Evolutionary conservation across 2,888 invertebrate species (phyloP), one percentile per base, ranked within the genome.

Genomic region (Netelia inedita): DNA sequence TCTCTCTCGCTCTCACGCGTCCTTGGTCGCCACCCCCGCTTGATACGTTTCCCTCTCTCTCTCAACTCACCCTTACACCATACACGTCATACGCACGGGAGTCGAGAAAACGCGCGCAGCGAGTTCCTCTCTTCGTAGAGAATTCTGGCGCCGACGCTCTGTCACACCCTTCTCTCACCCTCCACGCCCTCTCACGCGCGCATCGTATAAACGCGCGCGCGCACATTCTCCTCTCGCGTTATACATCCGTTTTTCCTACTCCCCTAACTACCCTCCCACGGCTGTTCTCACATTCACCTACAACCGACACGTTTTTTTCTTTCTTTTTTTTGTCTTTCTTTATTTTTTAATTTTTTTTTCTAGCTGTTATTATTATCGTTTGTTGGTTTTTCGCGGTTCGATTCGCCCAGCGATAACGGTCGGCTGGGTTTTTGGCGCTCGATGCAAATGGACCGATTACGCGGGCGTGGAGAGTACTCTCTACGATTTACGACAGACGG

Each of bases 101-200:
- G 85, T 86, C 83, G 86, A 87, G 85, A 82, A 57, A 89, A 81
- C 90, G 90, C 90, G 90, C 89, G 83, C 57, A 79, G 69, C 55
- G 74, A 69, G 46, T 69, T 66, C 75, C 82, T 87, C 87, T 88
- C 87, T 86, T 89, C 69, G 50, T 46, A 35, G 59, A 35, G 55
- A 53, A 63, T 41, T 63, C 63, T 55, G 55, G 83, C 69, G 84
- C 71, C 74, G 82, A 78, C 82, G 71, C 82, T 79, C 63, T 82
- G 11, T 78, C 69, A 55, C 57, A 21, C 73, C 63, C 68, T 53
- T 79, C 57, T 68, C 59, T 10, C 35, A 57, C 43, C 57, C 19
- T 35, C 16, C 14, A 50, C 59, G 71, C 16, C 50, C 1, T 23
- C n/a, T 16, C 9, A 1, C 46, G 23, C n/a, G 5, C 53, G 16